These are phyloP conservation scores for Pollenia labialis DNA, from an alignment of 2,888 invertebrate species.

Conservation along the genomic window DNA sequence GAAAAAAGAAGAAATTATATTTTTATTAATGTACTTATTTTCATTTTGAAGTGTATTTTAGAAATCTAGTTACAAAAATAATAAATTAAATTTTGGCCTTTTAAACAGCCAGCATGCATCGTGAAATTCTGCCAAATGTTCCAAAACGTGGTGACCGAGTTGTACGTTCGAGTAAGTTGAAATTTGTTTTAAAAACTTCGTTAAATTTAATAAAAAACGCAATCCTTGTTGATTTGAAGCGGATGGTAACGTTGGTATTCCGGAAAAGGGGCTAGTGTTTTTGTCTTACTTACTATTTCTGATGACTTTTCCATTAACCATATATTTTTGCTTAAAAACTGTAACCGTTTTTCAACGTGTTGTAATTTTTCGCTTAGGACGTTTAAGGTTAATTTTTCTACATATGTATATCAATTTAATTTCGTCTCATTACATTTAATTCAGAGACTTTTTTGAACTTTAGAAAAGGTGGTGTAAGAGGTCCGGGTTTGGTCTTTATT, in stretches of 20 bases:
- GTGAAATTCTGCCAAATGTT: slow-evolving; percentile 41
- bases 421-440: not conserved
- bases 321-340: slow-evolving; percentile 81
- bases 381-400: slow-evolving; percentile 74
- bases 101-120: slow-evolving; percentile 17
- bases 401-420: not conserved
- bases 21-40: too few relatives aligned
- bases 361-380: slow-evolving; percentile 87
- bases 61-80: too few relatives aligned
- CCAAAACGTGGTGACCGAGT: not conserved
- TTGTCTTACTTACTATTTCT: slow-evolving; percentile 77
- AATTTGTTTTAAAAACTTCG: not conserved
- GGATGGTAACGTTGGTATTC: slow-evolving; percentile 31
- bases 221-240: slow-evolving; percentile 31
- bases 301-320: slow-evolving; percentile 78
- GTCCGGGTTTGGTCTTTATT: slow-evolving; percentile 86
- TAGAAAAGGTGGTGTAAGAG: slow-evolving; percentile 85
- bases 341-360: slow-evolving; percentile 87
- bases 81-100: not conserved
- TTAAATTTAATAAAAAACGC: not conserved
- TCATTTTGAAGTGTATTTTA: too few relatives aligned
- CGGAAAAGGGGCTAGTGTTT: slow-evolving; percentile 75
- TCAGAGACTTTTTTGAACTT: not conserved
- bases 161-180: slow-evolving; percentile 50
- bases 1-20: too few relatives aligned